Evolutionary conservation across 2,113 vertebrate genomes (phyloP), one percentile per base, ranked within the genome.

Genomic region (Anhinga anhinga): DNA sequence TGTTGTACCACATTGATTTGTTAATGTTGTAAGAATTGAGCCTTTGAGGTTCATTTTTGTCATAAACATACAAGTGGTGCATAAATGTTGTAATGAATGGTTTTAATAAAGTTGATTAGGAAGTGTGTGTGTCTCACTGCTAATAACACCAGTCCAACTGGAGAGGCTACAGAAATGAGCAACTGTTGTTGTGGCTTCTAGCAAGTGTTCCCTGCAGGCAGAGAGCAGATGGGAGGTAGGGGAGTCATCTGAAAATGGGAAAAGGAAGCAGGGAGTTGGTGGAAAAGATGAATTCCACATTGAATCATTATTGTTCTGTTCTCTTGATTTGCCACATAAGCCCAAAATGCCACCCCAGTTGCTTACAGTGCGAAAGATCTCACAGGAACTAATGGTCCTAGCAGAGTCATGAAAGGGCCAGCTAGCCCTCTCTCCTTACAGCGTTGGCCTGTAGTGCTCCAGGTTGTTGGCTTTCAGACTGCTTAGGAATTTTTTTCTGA

Each of bases 1-100:
- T 88, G 40, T 74, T 81, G 42, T 11, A 45, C 9, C 9, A 26
- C 32, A 12, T 14, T 86, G 49, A 76, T 88, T 81, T 78, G 13
- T 73, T 95, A 86, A 90, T 78, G 32, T 32, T 62, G 58, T 65
- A 79, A 38, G 23, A 71, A 36, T 55, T 86, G 52, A 86, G 55
- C 72, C 55, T 93, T 78, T 71, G 88, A 81, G 71, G 66, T 86
- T 80, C 30, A 6, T 80, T 90, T 92, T 62, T 90, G 38, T 88
- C 47, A 55, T 62, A 50, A 87, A 55, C 11, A 15, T 42, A 20
- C 15, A 47, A 93, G 36, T 63, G 50, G 5, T 61, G 6, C 0
- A 0, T 47, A 5, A 53, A 3, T 66, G 25, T 83, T 71, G 53
- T 74, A 65, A 90, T 58, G 42, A 85, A 77, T 2, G 7, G 29